Evolutionary conservation across 2,888 invertebrate species (phyloP).

Genomic region (Oligia strigilis): DNA sequence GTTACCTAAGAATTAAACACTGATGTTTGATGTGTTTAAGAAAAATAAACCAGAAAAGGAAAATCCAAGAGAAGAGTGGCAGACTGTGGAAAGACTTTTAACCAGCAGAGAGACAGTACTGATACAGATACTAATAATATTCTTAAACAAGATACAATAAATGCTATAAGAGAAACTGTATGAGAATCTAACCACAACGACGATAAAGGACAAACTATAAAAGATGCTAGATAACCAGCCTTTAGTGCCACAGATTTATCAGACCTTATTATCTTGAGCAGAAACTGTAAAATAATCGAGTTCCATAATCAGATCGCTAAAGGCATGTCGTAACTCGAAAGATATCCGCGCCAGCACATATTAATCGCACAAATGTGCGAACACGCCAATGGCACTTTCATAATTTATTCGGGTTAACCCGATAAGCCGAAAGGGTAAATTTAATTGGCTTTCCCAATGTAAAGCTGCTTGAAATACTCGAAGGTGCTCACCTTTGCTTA

Average conservation of each 20-base stretch:
- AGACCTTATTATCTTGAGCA: conserved; percentile 8
- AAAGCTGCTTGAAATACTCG: conserved; percentile 55
- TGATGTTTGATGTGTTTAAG: background rate
- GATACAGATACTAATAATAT: background rate
- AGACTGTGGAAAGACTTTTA: background rate
- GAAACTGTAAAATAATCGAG: conserved; percentile 48
- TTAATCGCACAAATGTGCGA: conserved; percentile 46
- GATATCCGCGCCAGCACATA: conserved; percentile 35
- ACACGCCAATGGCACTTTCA: conserved; percentile 60
- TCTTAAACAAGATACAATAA: background rate
- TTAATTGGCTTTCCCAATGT: conserved; percentile 66
- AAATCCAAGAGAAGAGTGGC: background rate
- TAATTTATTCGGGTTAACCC: conserved; percentile 65
- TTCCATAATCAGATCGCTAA: conserved; percentile 44
- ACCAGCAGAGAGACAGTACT: background rate
- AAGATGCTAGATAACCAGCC: conserved; percentile 11
- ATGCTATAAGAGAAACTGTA: background rate
- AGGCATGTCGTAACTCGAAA: conserved; percentile 36
- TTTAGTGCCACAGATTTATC: conserved; percentile 27
- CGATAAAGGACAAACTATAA: conserved; percentile 13
- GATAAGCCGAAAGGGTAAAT: conserved; percentile 66
- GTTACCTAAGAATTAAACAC: background rate
- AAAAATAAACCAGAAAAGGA: background rate
- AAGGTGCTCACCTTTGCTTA: conserved; percentile 56
- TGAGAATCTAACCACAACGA: background rate